Evolutionary conservation across 2,113 vertebrate genomes (phyloP).

Genomic region (Capreolus pygargus): DNA sequence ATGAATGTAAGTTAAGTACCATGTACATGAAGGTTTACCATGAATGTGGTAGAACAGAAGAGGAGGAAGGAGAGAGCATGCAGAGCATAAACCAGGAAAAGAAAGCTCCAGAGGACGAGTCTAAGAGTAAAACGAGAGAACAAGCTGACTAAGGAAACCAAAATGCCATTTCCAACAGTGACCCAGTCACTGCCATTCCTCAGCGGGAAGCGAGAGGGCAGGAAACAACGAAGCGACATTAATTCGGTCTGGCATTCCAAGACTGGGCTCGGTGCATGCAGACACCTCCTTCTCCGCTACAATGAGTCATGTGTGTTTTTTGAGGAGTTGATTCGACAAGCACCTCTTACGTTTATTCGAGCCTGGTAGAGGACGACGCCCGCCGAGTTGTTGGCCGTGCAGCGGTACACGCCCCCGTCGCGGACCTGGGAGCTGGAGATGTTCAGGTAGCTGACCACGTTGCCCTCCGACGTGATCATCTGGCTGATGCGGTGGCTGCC

Average conservation of each 20-base stretch:
- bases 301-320: conserved; percentile 87
- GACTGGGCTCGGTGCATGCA: conserved; percentile 75
- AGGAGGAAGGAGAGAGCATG: conserved; percentile 61
- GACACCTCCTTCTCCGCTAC: conserved; percentile 70
- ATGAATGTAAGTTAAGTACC: conserved; percentile 57
- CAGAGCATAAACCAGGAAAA: conserved; percentile 61
- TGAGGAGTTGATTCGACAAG: conserved; percentile 99
- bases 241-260: conserved; percentile 67
- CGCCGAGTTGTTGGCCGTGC: conserved; percentile 98
- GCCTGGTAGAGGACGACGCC: conserved; percentile 99
- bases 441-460: conserved; percentile 97
- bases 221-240: not conserved
- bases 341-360: conserved; percentile 99
- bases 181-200: conserved; percentile 53
- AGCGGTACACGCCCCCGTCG: conserved; percentile 97
- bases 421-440: conserved; percentile 95
- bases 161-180: conserved; percentile 31
- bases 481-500: conserved; percentile 94
- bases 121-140: conserved; percentile 25
- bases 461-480: conserved; percentile 93
- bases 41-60: conserved; percentile 51
- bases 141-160: conserved; percentile 40
- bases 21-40: conserved; percentile 47
- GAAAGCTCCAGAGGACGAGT: not conserved
- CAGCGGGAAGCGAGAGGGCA: conserved; percentile 32